These are phyloP conservation scores for Tholera decimalis DNA, from an alignment of 2,888 invertebrate genomes.

Conservation along the genomic window DNA sequence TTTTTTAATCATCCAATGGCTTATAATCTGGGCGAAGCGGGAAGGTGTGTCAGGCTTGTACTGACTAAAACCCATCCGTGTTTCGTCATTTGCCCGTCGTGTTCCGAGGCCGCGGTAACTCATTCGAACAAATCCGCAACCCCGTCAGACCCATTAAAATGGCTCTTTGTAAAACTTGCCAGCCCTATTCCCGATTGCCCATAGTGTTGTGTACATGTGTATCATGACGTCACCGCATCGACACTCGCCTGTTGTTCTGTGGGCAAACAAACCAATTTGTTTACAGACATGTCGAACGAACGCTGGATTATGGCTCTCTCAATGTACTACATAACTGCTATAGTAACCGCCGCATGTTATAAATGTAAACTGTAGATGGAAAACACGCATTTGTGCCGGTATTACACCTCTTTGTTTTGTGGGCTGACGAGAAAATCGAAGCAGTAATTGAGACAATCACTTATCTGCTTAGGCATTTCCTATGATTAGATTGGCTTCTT, in stretches of 20 bases:
- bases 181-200: conserved; percentile 48
- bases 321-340: conserved; percentile 44
- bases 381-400: conserved; percentile 30
- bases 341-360: conserved; percentile 19
- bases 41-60: no score
- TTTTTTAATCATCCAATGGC: no score
- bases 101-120: no score
- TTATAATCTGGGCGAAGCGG: no score
- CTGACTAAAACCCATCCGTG: no score
- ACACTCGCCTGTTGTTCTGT: conserved; percentile 41
- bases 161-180: conserved; percentile 4
- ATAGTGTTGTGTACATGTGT: conserved; percentile 26
- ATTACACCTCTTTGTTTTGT: conserved; percentile 12
- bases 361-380: conserved; percentile 42
- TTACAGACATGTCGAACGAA: conserved; percentile 56
- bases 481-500: background rate
- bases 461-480: background rate
- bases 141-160: background rate
- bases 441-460: background rate
- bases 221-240: conserved; percentile 50
- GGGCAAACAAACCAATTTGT: conserved; percentile 61
- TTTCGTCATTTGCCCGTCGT: no score
- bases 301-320: conserved; percentile 44
- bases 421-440: conserved; percentile 13
- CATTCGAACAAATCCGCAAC: no score